Conservation (phyloP, 2,797 vertebrate species). For the Rhinoraja longicauda region DNA sequence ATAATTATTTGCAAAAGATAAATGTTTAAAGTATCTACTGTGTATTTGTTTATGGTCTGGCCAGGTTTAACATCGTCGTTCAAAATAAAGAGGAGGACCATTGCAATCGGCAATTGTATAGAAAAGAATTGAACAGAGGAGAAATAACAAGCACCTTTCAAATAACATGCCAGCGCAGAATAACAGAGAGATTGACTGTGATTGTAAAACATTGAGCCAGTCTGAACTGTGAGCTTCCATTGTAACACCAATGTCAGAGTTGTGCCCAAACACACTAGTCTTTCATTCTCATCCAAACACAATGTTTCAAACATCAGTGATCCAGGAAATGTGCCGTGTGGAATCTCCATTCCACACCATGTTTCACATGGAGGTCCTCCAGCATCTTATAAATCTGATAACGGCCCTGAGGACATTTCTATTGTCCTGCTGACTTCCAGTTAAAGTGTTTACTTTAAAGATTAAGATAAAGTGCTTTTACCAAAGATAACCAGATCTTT, state of each 20-base stretch:
- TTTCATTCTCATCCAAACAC: no score
- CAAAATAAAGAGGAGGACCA: not conserved
- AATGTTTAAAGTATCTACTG: not conserved
- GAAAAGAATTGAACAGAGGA: not conserved
- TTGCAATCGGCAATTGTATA: not conserved
- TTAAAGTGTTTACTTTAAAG: conserved; percentile 27
- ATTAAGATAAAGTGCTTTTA: conserved; percentile 26
- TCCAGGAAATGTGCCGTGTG: not conserved
- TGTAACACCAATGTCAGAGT: no score
- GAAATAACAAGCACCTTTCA: not conserved
- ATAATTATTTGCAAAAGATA: not conserved
- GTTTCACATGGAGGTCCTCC: not conserved
- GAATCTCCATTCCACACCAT: no score
- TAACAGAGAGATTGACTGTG: not conserved
- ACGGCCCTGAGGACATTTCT: not conserved
- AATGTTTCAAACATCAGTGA: no score
- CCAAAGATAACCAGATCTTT: conserved; percentile 15
- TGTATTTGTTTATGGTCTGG: not conserved
- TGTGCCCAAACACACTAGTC: no score
- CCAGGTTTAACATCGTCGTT: not conserved
- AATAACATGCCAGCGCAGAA: no score
- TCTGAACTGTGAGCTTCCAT: not conserved
- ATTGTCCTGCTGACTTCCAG: not conserved
- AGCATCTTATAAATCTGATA: conserved; percentile 6
- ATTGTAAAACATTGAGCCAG: not conserved